These are phyloP conservation scores for Blera fallax DNA, from an alignment of 2,888 invertebrate genomes.

Conservation along the genomic window DNA sequence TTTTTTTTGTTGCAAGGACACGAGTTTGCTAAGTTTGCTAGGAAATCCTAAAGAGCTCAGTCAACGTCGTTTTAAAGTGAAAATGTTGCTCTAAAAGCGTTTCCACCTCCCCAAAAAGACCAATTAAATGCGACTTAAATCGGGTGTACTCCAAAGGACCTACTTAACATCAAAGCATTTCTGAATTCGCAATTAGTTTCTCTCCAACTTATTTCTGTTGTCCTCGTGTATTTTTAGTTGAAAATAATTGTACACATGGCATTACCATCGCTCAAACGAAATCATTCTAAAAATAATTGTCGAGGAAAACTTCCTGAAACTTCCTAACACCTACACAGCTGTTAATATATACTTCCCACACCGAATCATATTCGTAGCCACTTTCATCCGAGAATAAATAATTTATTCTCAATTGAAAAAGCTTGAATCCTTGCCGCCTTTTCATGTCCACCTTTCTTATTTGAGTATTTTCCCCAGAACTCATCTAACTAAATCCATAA, in stretches of 20 bases:
- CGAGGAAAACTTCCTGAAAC: background rate
- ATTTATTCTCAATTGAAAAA: slow-evolving; percentile 2
- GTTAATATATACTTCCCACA: background rate
- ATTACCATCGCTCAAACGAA: background rate
- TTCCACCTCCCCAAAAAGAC: no score
- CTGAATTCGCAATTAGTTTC: no score
- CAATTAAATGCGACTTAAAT: no score
- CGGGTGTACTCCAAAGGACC: no score
- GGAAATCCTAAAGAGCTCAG: no score
- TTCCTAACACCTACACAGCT: background rate
- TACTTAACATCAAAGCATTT: no score
- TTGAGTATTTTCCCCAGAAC: background rate
- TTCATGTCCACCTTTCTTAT: background rate
- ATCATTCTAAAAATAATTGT: background rate
- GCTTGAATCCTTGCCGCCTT: background rate
- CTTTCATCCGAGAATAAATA: background rate
- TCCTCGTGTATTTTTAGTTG: background rate
- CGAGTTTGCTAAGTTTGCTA: no score
- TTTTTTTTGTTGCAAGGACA: no score
- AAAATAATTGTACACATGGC: background rate
- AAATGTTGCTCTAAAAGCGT: no score
- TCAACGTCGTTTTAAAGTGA: no score
- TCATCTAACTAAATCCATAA: background rate
- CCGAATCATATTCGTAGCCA: background rate
- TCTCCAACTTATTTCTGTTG: no score